Evolutionary conservation across 1,140 invertebrate genomes (phyloP).

Genomic region (Leptopilina boulardi): DNA sequence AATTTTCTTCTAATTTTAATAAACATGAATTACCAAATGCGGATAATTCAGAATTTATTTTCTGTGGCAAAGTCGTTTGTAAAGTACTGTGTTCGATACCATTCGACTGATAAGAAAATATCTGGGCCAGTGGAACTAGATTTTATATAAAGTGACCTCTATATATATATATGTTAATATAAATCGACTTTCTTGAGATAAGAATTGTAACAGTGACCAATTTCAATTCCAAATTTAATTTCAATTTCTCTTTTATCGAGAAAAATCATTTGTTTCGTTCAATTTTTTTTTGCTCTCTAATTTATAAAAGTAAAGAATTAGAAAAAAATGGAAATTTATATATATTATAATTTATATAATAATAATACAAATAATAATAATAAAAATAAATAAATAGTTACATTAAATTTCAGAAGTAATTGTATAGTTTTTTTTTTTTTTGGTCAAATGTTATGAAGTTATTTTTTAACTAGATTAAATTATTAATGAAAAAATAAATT

Average conservation of each 20-base stretch:
- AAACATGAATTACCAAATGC: background rate
- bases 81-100: background rate
- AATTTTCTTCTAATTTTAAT: background rate
- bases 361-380: too few relatives aligned
- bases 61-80: background rate
- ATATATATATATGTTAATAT: background rate
- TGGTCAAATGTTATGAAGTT: too few relatives aligned
- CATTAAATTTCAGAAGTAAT: too few relatives aligned
- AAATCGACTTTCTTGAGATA: conserved; percentile 26
- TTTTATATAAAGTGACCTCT: conserved; percentile 6
- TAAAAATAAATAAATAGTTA: too few relatives aligned
- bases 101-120: conserved; percentile 23
- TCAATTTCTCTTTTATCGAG: background rate
- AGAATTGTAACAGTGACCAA: background rate
- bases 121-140: background rate
- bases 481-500: too few relatives aligned
- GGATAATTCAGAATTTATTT: background rate
- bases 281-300: too few relatives aligned
- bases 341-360: too few relatives aligned
- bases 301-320: too few relatives aligned
- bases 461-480: too few relatives aligned
- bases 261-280: background rate
- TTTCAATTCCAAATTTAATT: conserved; percentile 4
- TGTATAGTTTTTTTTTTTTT: too few relatives aligned
- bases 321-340: too few relatives aligned